A percentile compares a stretch with the other conserved stretches of the same genome.
Evolutionary conservation across 2,113 vertebrate genomes (phyloP).

Genomic region (Apus apus): DNA sequence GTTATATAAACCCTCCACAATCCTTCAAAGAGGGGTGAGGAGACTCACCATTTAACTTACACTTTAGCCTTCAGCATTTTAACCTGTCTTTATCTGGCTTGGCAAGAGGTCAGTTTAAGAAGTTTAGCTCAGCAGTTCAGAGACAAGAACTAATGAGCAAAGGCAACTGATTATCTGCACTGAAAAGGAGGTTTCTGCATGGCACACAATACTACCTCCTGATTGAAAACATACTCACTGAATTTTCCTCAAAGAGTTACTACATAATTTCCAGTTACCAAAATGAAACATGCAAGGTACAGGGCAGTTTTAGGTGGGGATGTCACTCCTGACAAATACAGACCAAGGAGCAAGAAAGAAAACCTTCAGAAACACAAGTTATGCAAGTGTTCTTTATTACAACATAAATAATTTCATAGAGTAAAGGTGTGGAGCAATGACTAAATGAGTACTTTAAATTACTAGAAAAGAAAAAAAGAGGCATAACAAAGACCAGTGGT

Average conservation of each 20-base stretch:
- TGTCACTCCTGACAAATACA: not conserved
- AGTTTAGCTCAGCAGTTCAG: not conserved
- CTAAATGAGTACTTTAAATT: not conserved
- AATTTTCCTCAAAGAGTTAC: not conserved
- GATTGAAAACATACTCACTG: not conserved
- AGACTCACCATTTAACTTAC: not conserved
- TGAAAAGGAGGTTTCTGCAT: not conserved
- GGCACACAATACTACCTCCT: not conserved
- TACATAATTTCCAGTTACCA: constrained; percentile 11
- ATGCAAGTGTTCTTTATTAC: not conserved
- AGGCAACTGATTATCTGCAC: not conserved
- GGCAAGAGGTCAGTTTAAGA: not conserved
- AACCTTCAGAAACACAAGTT: not conserved
- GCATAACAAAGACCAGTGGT: not conserved
- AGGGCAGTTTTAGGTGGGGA: not conserved
- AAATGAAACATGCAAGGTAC: not conserved
- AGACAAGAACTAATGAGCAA: not conserved
- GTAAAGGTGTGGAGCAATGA: not conserved
- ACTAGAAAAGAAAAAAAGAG: not conserved
- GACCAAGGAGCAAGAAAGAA: not conserved
- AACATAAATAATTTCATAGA: not conserved
- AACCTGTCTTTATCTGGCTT: not conserved
- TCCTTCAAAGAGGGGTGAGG: not conserved
- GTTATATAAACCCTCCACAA: not conserved
- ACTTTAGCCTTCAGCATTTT: not conserved